phyloP scores from a whole-genome alignment of 2,888 invertebrate genomes.

The Electrophaes corylata region DNA sequence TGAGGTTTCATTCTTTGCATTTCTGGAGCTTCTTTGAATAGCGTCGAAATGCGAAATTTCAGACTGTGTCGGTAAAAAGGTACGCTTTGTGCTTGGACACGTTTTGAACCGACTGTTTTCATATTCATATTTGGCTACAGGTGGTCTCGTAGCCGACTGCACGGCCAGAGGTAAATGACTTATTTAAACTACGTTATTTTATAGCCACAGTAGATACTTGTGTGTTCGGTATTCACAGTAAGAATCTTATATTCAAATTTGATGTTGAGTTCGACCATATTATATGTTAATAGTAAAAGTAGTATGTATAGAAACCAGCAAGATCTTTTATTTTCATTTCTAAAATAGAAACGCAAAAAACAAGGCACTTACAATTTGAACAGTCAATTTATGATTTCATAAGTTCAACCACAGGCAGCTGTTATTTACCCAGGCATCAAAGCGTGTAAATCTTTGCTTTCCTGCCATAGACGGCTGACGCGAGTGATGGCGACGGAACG shows the following conservation, averaged over 20 bases:
- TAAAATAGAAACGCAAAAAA: background rate
- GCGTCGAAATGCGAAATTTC: conserved; percentile 62
- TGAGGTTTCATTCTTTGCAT: conserved; percentile 60
- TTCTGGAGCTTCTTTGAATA: conserved; percentile 65
- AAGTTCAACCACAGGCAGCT: conserved; percentile 11
- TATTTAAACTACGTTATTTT: conserved; percentile 37
- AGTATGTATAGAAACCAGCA: background rate
- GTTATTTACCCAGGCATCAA: conserved; percentile 27
- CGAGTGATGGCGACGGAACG: conserved; percentile 54
- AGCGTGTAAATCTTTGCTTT: conserved; percentile 39
- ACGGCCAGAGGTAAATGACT: conserved; percentile 34
- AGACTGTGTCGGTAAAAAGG: conserved; percentile 61
- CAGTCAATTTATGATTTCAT: conserved; percentile 6
- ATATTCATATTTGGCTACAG: conserved; percentile 61
- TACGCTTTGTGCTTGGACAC: conserved; percentile 59
- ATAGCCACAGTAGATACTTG: conserved; percentile 13
- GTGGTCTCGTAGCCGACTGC: conserved; percentile 51
- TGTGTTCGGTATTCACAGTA: conserved; percentile 10
- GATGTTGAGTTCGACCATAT: background rate
- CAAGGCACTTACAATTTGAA: background rate
- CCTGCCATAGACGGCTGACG: conserved; percentile 45
- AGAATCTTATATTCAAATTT: conserved; percentile 3
- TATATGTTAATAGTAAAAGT: background rate
- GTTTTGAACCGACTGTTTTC: conserved; percentile 54
- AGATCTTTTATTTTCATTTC: background rate